These are phyloP conservation scores for Lepus europaeus DNA, from an alignment of 2,113 vertebrate species.

Conservation along the genomic window DNA sequence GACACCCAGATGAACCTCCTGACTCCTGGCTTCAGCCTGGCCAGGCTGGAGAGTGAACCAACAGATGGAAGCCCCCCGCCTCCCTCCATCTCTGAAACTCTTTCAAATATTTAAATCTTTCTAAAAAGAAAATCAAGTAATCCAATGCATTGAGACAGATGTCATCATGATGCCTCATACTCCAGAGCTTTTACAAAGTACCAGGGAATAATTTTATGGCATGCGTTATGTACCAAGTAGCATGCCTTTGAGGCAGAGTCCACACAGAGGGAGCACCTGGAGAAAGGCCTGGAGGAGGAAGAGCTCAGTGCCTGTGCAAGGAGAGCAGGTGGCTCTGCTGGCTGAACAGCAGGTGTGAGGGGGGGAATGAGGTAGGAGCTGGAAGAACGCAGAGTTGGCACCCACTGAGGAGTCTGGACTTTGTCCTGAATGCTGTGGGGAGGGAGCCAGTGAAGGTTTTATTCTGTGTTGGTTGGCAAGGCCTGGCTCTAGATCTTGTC, in stretches of 20 bases:
- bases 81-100: too few relatives aligned
- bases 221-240: neutral
- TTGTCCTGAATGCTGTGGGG: neutral
- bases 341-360: neutral
- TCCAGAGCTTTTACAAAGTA: neutral
- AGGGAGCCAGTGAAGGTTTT: neutral
- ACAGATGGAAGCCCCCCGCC: too few relatives aligned
- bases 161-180: neutral
- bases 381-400: neutral
- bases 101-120: too few relatives aligned
- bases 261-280: neutral
- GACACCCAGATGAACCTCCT: too few relatives aligned
- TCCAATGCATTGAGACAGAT: neutral
- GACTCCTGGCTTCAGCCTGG: too few relatives aligned
- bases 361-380: neutral
- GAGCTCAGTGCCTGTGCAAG: neutral
- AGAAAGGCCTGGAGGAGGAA: neutral
- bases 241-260: neutral
- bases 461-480: neutral
- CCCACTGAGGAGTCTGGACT: neutral
- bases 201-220: neutral
- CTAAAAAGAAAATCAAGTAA: neutral
- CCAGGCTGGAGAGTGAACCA: too few relatives aligned
- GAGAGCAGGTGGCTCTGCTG: conserved; percentile 12
- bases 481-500: neutral